phyloP scores from a whole-genome alignment of 2,888 invertebrate genomes.

The Glaucopsyche alexis region DNA sequence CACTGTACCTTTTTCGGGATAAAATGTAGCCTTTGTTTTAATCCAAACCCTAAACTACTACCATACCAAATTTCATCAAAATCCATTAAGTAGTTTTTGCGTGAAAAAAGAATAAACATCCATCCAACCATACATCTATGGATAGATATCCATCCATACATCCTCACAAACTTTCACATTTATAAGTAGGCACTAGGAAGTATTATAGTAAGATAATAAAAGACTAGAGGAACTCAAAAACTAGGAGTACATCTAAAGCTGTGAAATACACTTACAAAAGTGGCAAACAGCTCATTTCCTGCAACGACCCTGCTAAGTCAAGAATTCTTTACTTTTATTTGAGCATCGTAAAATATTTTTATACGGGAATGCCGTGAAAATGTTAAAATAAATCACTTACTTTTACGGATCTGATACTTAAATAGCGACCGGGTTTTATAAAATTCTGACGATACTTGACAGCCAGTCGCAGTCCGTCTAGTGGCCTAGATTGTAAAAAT shows the following conservation, averaged over 20 bases:
- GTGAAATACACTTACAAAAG: not conserved
- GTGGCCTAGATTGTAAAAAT: conserved; percentile 14
- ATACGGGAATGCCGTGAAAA: not conserved
- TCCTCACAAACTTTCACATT: too few species aligned
- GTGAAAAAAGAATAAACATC: too few species aligned
- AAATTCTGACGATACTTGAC: not conserved
- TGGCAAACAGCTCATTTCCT: not conserved
- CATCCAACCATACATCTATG: too few species aligned
- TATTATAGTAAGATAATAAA: too few species aligned
- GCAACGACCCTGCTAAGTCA: not conserved
- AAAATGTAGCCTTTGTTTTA: too few species aligned
- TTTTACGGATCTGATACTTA: not conserved
- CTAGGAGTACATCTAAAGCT: not conserved
- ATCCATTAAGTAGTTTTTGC: too few species aligned
- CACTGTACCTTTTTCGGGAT: too few species aligned
- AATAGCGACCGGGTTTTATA: not conserved
- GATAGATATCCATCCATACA: too few species aligned
- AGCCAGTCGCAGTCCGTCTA: not conserved
- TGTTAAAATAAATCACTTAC: not conserved
- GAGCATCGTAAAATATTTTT: conserved; percentile 1
- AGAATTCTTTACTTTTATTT: not conserved
- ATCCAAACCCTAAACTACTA: too few species aligned
- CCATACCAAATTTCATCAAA: too few species aligned
- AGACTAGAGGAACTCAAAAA: too few species aligned
- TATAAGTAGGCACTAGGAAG: too few species aligned